Evolutionary conservation across 2,888 invertebrate species (phyloP), one percentile per base, ranked within the genome.

Genomic region (Apocheima hispidaria): DNA sequence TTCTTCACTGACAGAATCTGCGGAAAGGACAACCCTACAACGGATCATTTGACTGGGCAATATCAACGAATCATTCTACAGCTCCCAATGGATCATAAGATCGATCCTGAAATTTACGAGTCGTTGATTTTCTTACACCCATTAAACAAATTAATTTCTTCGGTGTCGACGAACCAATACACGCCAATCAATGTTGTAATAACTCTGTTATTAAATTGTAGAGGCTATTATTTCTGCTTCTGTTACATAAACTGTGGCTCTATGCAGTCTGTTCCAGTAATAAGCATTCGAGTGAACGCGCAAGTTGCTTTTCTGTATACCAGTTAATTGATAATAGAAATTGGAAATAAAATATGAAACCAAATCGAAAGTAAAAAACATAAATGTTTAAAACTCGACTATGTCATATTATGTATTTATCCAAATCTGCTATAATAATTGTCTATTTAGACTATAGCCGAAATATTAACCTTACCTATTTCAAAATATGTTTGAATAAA

Each of bases 161-260:
- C 59, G 70, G 74, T 78, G 83, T 83, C 86, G 86, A 82, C 80
- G 82, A 84, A 83, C 88, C 80, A 81, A 82, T 78, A 72, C 73
- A 71, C 75, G 70, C 70, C 75, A 81, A 81, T 83, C 74, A 74
- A 65, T 72, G 43, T 38, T 52, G 18, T 51, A 63, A 62, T 62
- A 49, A 51, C 44, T 48, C 46, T 57, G 44, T 43, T 62, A 52
- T 62, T 48, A 57, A 26, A 48, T 41, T 33, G 52, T 44, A 53
- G n/a, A 46, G 30, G 55, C 48, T 21, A 52, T 63, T 51, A 49
- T 51, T 65, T 12, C 28, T 20, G 4, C 20, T 12, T 2, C 46
- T 46, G n/a, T 20, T 46, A 20, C 6, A 30, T 46, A 46, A 33
- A 9, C 52, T 52, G 52, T 18, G 41, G 4, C 18, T 51, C 12